Base-by-base conservation (phyloP, 2,888 invertebrate species). In the Apodemia zela region DNA sequence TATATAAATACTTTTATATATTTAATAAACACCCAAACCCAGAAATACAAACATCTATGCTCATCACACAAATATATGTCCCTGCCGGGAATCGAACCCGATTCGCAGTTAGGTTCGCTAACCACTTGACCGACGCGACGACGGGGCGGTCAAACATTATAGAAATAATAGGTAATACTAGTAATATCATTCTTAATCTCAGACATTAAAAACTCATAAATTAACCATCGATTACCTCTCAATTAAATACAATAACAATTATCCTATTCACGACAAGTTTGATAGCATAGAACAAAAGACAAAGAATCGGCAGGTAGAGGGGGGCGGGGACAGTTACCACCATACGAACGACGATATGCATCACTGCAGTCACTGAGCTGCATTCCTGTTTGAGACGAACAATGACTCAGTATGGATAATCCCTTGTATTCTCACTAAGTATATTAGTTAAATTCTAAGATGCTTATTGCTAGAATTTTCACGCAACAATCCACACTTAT, bases 331-430 rank as follows among this genome's bases (percentile, higher is more conserved):
- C 84, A 62, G 62, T 62, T 62, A 80, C 82, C 81, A 81, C 81
- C 84, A 83, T 75, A 82, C 85, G 83, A 81, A 82, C 85, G 54
- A 54, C 54, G 89, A 88, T 89, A 87, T 88, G 87, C 89, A 89
- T 87, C 87, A 87, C 85, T 81, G 86, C 87, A 87, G 85, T 87
- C 87, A 86, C 83, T 74, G 84, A 82, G 84, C 89, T 82, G 86
- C 89, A 89, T 89, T 89, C 89, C 89, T 80, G 75, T 72, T 77
- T 77, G 78, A 76, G 78, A 78, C 77, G 74, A 78, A 78, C 79
- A 76, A 29, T 65, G 62, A 69, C 66, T 61, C 74, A 71, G 25
- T 67, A 70, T 81, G 86, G 89, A 88, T 76, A 78, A 66, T 69
- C 64, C 74, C 49, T 15, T 35, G 17, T 17, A 60, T n/a, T n/a